These are phyloP conservation scores for Otus sunia DNA, from an alignment of 2,113 vertebrate genomes.

Conservation along the genomic window DNA sequence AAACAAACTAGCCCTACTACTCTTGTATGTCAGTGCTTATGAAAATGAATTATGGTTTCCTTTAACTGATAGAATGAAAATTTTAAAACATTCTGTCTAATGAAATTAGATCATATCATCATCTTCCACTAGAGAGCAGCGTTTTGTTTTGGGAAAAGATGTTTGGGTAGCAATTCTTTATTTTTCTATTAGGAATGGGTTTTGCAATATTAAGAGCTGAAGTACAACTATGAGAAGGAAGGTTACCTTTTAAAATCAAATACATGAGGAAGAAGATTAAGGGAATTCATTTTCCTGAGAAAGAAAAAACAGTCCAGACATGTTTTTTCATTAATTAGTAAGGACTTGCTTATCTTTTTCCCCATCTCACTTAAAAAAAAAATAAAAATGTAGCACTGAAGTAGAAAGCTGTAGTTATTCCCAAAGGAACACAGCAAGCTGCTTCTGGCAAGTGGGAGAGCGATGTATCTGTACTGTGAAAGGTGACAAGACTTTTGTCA, in stretches of 20 bases:
- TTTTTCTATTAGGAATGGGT: background rate
- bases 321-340: background rate
- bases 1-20: background rate
- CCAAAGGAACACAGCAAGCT: rapidly evolving
- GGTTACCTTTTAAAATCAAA: background rate
- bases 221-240: background rate
- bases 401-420: background rate
- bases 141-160: background rate
- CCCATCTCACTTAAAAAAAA: background rate
- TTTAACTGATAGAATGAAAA: background rate
- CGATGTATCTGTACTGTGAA: rapidly evolving
- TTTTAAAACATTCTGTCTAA: background rate
- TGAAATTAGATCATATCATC: background rate
- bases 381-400: background rate
- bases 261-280: background rate
- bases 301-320: background rate
- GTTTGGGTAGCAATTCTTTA: background rate
- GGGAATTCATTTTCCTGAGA: background rate
- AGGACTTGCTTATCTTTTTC: background rate
- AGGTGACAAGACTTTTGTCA: rapidly evolving
- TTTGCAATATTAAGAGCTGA: background rate
- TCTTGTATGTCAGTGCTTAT: background rate
- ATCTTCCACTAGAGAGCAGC: slow-evolving; percentile 52
- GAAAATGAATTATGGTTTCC: background rate
- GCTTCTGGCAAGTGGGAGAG: background rate